Evolutionary conservation across 2,888 invertebrate genomes (phyloP).

Genomic region (Anoplius nigerrimus): DNA sequence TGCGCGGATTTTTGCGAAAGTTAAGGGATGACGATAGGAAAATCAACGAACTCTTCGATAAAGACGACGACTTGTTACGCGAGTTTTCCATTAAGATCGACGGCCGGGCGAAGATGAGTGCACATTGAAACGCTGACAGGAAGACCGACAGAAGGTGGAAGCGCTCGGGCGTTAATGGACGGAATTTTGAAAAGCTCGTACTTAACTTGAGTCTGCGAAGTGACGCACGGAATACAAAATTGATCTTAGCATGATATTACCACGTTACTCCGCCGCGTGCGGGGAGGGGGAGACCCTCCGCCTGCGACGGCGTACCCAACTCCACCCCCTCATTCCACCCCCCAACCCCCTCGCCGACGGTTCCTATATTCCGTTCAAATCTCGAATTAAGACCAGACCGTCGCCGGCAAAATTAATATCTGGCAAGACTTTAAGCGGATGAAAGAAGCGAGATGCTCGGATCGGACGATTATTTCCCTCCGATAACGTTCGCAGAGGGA

Average conservation of each 20-base stretch:
- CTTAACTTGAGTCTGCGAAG: conserved; percentile 68
- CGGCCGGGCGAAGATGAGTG: neutral
- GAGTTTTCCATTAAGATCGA: conserved; percentile 8
- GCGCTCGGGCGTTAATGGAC: conserved; percentile 58
- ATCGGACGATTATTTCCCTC: too few species aligned
- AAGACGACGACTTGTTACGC: conserved; percentile 16
- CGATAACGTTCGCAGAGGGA: too few species aligned
- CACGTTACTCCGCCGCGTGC: conserved; percentile 42
- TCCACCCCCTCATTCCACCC: conserved; percentile 29
- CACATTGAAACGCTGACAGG: too few species aligned
- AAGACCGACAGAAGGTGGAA: conserved; percentile 32
- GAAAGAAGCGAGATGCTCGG: neutral
- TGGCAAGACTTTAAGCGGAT: conserved; percentile 6
- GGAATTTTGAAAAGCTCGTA: conserved; percentile 69
- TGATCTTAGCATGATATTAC: conserved; percentile 70
- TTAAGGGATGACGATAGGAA: too few species aligned
- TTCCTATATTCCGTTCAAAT: conserved; percentile 44
- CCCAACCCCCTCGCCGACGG: too few species aligned
- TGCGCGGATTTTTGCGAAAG: too few species aligned
- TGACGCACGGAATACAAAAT: conserved; percentile 71
- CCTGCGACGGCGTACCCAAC: conserved; percentile 38
- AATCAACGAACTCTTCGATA: neutral
- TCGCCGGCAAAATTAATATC: conserved; percentile 38
- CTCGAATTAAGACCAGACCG: conserved; percentile 38
- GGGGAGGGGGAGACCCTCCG: conserved; percentile 42